A percentile compares a stretch with the other conserved stretches of the same genome.
Conservation (phyloP, 1,140 invertebrate genomes). For the Drosophila bifasciata region DNA sequence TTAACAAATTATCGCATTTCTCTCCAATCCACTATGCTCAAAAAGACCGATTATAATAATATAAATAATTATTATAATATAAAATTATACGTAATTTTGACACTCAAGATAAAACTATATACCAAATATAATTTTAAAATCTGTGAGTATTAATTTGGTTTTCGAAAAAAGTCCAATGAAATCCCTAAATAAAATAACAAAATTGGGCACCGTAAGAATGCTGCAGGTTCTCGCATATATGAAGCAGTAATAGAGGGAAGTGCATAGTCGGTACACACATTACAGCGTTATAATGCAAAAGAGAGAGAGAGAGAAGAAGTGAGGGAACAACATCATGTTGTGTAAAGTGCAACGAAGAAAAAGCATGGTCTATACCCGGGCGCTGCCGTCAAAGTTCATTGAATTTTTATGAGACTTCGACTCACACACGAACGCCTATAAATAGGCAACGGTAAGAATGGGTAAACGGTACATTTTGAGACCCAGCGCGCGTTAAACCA, state of each 20-base stretch:
- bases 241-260: neutral
- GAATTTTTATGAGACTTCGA: constrained; percentile 27
- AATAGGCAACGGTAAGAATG: constrained; percentile 40
- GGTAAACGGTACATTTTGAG: constrained; percentile 33
- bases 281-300: neutral
- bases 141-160: no score
- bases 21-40: no score
- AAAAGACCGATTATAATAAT: no score
- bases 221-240: neutral
- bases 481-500: constrained; percentile 18
- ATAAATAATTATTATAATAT: no score
- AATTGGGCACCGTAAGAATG: neutral
- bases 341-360: constrained; percentile 7
- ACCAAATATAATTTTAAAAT: no score
- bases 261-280: neutral
- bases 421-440: constrained; percentile 39
- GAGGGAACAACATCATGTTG: constrained; percentile 16
- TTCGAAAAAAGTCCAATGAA: no score
- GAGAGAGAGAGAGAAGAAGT: neutral
- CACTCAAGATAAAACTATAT: no score
- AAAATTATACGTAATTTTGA: no score
- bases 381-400: constrained; percentile 47
- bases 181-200: no score
- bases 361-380: constrained; percentile 19
- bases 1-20: no score